phyloP scores from a whole-genome alignment of 2,888 invertebrate genomes.

The Syritta pipiens region DNA sequence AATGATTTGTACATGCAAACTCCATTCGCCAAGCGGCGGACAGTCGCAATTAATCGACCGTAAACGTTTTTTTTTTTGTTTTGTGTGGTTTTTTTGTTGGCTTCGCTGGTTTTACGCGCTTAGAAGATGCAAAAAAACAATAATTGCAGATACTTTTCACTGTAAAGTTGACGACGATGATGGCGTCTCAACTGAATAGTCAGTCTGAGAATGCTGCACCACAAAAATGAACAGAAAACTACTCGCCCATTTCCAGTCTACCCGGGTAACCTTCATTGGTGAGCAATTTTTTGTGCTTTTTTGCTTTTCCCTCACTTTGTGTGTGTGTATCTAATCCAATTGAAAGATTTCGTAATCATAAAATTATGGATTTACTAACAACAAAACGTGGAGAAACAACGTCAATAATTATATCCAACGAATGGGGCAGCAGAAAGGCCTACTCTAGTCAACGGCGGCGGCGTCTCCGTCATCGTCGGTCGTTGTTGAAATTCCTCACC shows the following conservation, averaged over 20 bases:
- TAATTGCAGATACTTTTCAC: constrained; percentile 21
- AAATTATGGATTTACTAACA: constrained; percentile 35
- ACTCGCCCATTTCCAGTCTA: not conserved
- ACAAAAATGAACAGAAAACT: not conserved
- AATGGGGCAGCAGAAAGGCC: constrained; percentile 1
- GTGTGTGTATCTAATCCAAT: constrained; percentile 11
- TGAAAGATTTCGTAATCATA: constrained; percentile 42
- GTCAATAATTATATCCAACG: constrained; percentile 19
- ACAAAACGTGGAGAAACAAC: constrained; percentile 6
- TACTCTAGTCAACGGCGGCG: too few relatives aligned
- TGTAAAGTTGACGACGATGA: not conserved
- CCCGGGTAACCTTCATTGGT: constrained; percentile 35
- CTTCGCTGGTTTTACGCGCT: too few relatives aligned
- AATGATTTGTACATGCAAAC: constrained; percentile 47
- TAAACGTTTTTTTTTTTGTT: constrained; percentile 16
- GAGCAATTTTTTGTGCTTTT: not conserved
- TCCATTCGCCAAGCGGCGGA: not conserved
- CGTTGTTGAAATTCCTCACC: not conserved
- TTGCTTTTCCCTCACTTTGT: not conserved
- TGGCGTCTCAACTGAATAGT: too few relatives aligned
- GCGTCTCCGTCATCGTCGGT: too few relatives aligned
- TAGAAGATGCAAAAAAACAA: not conserved
- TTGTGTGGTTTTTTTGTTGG: not conserved
- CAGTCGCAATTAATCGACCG: constrained; percentile 27
- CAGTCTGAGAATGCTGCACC: constrained; percentile 34